These are phyloP conservation scores for Panagrolaimus sp. DNA, from an alignment of 1,140 invertebrate species.

Conservation along the genomic window DNA sequence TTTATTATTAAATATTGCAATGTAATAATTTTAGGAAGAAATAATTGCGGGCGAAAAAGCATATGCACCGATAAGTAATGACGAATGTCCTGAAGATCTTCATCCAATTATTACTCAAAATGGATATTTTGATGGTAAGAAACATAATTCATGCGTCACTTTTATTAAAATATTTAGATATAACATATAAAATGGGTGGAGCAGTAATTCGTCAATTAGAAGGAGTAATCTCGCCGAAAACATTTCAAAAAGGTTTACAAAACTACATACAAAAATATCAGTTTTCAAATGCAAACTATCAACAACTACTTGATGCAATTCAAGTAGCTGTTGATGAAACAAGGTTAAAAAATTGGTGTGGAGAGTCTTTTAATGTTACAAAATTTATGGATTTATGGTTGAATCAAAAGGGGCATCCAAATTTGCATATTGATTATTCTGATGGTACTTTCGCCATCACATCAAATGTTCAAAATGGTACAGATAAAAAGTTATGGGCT, in stretches of 20 bases:
- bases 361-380: not conserved
- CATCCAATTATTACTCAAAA: not conserved
- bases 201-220: not conserved
- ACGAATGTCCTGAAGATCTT: too few relatives aligned
- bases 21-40: too few relatives aligned
- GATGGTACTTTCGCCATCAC: too few relatives aligned
- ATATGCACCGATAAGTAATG: too few relatives aligned
- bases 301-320: not conserved
- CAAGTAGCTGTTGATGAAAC: not conserved
- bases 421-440: not conserved
- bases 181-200: not conserved
- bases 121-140: not conserved
- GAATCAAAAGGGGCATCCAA: not conserved
- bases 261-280: not conserved
- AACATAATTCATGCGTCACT: too few relatives aligned
- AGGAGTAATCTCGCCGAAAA: not conserved
- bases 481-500: not conserved
- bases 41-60: too few relatives aligned
- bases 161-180: too few relatives aligned
- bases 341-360: constrained; percentile 1
- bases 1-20: too few relatives aligned
- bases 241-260: not conserved
- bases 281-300: not conserved
- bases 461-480: too few relatives aligned
- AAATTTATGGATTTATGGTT: not conserved